Evolutionary conservation across 2,113 vertebrate genomes (phyloP), one percentile per base, ranked within the genome.

Genomic region (Lepisosteus oculatus): DNA sequence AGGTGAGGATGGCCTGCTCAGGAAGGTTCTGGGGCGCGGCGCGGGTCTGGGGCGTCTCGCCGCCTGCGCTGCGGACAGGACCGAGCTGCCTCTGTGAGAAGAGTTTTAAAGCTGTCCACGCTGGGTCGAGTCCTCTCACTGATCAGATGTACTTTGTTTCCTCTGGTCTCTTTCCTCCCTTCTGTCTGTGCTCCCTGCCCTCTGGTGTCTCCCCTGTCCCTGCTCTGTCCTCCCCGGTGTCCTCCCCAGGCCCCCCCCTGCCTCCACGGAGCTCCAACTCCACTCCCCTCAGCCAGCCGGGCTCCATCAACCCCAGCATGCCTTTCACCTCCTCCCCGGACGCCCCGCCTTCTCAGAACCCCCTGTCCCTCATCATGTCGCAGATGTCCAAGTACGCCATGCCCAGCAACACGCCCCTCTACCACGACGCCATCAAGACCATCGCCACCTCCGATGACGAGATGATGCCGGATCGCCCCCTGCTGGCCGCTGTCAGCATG

Each of bases 321-420:
- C 92, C 95, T 67, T 96, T 96, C 80, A 94, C 91, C 15, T 95
- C 95, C 47, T 96, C 96, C 73, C 93, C 95, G 51, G 95, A 96
- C 75, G 91, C 90, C 65, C 81, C 92, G 12, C 90, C 94, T 9
- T 90, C 96, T 72, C 96, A 96, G 92, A 98, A 99, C 79, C 97
- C 97, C 43, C 85, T 99, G 71, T 97, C 97, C 0, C 89, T 99
- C 72, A 99, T 99, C 87, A 99, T 99, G 96, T 96, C 96, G 47
- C 97, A 98, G 92, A 98, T 99, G 97, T 99, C 97, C 79, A 98
- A 98, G 85, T 99, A 98, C 0, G 97, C 97, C 77, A 94, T 99
- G 93, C 96, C 97, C 75, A 98, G 96, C 85, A 94, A 95, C 76
- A 98, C 96, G 8, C 97, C 97, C 0, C 95, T 99, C 51, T 99